These are phyloP conservation scores for Pseudolaguvia tuberculata DNA, from an alignment of 2,113 vertebrate genomes.

Conservation along the genomic window DNA sequence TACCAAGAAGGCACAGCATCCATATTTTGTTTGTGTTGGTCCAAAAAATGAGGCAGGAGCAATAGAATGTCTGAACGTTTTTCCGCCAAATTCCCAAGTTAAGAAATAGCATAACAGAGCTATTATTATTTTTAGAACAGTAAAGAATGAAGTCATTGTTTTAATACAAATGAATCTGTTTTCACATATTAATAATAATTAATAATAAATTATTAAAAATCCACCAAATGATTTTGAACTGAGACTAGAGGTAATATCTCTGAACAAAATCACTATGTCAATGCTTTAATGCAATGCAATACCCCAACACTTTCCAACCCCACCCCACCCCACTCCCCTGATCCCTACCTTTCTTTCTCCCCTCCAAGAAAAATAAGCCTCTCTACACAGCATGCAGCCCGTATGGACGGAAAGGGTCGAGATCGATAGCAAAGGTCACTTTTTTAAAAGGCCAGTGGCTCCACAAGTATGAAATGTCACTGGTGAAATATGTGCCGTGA, in stretches of 20 bases:
- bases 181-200: conserved; percentile 3
- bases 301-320: no score
- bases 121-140: conserved; percentile 46
- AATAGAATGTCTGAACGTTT: conserved; percentile 67
- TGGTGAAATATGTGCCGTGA: conserved; percentile 48
- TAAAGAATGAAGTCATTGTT: conserved; percentile 34
- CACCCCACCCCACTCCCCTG: no score
- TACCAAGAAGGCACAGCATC: conserved; percentile 47
- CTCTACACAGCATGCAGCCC: conserved; percentile 39
- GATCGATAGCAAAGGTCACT: conserved; percentile 53
- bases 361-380: conserved; percentile 41
- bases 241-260: background rate
- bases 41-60: conserved; percentile 69
- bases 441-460: conserved; percentile 52
- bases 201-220: background rate
- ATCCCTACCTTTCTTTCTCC: conserved; percentile 21
- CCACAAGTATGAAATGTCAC: conserved; percentile 50
- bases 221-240: background rate
- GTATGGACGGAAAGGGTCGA: conserved; percentile 44
- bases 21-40: conserved; percentile 37
- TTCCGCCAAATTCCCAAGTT: conserved; percentile 68
- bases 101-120: conserved; percentile 41
- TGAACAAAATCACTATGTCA: conserved; percentile 8
- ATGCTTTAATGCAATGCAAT: background rate
- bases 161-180: conserved; percentile 16